Evolutionary conservation across 2,113 vertebrate species (phyloP).

Genomic region (Phyllopteryx taeniolatus): DNA sequence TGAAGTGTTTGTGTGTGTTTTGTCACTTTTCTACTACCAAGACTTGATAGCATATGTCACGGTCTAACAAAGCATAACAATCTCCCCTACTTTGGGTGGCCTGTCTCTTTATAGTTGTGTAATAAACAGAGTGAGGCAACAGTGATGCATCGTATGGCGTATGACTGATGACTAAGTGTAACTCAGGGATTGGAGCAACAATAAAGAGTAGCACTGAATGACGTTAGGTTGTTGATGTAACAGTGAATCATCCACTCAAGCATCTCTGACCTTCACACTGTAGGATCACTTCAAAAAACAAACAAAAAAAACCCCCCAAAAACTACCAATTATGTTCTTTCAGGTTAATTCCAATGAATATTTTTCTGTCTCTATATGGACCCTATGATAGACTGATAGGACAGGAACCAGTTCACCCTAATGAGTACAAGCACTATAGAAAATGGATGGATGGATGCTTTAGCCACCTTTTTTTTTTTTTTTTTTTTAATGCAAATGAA

Average conservation of each 20-base stretch:
- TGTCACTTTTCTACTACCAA: neutral
- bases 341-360: neutral
- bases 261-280: neutral
- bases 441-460: neutral
- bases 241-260: slow-evolving; percentile 3
- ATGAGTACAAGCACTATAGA: neutral
- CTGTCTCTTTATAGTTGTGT: neutral
- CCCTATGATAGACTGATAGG: no score
- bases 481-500: neutral
- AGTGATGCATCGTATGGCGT: neutral
- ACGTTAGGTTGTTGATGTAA: neutral
- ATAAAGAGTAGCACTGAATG: neutral
- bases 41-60: neutral
- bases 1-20: neutral
- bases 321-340: neutral
- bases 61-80: neutral
- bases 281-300: no score
- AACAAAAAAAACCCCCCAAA: neutral
- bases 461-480: neutral
- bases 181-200: neutral
- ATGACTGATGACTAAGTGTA: neutral
- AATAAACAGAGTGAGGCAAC: neutral
- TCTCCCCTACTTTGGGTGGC: neutral
- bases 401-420: neutral
- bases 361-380: no score